Evolutionary conservation across 2,797 vertebrate genomes (phyloP).

Genomic region (Karalla daura): DNA sequence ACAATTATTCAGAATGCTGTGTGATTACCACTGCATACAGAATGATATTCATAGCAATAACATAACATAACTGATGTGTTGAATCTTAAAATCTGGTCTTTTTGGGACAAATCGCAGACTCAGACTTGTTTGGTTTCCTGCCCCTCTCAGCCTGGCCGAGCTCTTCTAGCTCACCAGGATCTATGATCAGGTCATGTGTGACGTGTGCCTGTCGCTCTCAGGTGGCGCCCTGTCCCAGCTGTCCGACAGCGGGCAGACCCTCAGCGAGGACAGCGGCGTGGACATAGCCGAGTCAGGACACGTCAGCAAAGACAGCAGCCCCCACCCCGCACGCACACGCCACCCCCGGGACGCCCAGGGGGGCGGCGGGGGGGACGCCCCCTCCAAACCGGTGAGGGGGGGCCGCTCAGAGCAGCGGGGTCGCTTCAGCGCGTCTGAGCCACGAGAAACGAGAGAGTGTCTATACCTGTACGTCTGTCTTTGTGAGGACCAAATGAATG

Average conservation of each 20-base stretch:
- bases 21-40: neutral
- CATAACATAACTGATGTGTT: constrained; percentile 37
- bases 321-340: constrained; percentile 80
- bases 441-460: neutral
- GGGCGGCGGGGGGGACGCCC: constrained; percentile 79
- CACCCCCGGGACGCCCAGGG: constrained; percentile 80
- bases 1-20: constrained; percentile 32
- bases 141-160: neutral
- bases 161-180: neutral
- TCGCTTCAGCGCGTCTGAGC: neutral
- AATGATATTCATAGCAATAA: constrained; percentile 40
- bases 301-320: constrained; percentile 86
- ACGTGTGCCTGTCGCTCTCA: constrained; percentile 63
- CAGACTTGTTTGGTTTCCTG: neutral
- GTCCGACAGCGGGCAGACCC: constrained; percentile 96
- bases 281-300: constrained; percentile 90
- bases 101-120: constrained; percentile 4
- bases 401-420: constrained; percentile 15
- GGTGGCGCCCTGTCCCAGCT: constrained; percentile 95
- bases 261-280: constrained; percentile 98
- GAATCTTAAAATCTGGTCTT: constrained; percentile 16
- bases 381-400: constrained; percentile 90
- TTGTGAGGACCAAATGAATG: constrained; percentile 34
- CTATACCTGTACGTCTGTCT: constrained; percentile 14
- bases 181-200: constrained; percentile 16